A percentile compares a stretch with the other conserved stretches of the same genome.
Conservation (phyloP, 2,888 invertebrate species). For the Brenthis ino region DNA sequence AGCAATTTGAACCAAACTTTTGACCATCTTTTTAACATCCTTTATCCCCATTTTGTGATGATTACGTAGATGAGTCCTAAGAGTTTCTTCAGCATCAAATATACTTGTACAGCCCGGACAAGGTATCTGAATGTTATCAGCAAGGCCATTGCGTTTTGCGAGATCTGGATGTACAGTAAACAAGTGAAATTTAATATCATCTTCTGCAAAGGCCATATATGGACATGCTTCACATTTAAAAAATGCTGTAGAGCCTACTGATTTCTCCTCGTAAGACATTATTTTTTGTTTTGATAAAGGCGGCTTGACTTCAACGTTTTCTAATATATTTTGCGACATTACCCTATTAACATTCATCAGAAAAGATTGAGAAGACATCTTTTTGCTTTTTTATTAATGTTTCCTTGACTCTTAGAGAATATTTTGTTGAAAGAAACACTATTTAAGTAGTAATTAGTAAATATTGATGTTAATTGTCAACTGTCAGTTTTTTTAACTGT, state of each 20-base stretch:
- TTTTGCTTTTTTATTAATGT: neutral
- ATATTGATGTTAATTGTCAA: slow-evolving; percentile 4
- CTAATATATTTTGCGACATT: slow-evolving; percentile 42
- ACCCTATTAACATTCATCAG: slow-evolving; percentile 55
- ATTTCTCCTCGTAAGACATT: slow-evolving; percentile 77
- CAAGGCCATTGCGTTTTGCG: slow-evolving; percentile 78
- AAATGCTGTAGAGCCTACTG: slow-evolving; percentile 75
- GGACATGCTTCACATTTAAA: slow-evolving; percentile 81
- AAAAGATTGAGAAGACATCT: slow-evolving; percentile 55
- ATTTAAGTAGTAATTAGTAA: slow-evolving; percentile 8
- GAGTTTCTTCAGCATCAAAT: slow-evolving; percentile 84
- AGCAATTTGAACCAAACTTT: slow-evolving; percentile 77
- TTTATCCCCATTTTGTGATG: slow-evolving; percentile 86
- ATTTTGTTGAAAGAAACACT: neutral
- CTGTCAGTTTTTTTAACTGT: slow-evolving; percentile 9
- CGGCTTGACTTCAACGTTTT: slow-evolving; percentile 49
- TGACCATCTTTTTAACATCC: slow-evolving; percentile 83
- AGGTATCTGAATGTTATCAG: slow-evolving; percentile 79
- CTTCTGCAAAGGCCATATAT: slow-evolving; percentile 79
- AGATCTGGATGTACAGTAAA: slow-evolving; percentile 74
- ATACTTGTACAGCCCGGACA: slow-evolving; percentile 87
- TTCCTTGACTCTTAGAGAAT: neutral
- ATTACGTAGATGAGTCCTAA: slow-evolving; percentile 84
- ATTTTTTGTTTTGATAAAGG: slow-evolving; percentile 63
- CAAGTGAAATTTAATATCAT: slow-evolving; percentile 78